Conservation (phyloP, 92 coral and sea anemone genomes). For the Micromussa lordhowensis region DNA sequence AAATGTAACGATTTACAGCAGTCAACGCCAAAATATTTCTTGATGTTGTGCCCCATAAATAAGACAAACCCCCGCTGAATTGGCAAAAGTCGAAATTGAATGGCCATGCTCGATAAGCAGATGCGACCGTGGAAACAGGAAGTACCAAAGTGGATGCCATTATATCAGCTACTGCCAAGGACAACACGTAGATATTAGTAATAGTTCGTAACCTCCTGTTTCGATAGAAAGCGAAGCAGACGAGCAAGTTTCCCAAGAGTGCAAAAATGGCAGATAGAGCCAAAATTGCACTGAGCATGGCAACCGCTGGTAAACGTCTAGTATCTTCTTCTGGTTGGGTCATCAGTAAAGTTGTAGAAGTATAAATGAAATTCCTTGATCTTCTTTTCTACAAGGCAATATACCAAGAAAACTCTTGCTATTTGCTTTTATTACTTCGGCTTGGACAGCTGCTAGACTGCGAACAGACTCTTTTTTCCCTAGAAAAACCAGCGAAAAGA, state of each 20-base stretch:
- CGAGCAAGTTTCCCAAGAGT: slow-evolving; percentile 7
- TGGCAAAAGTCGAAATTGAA: slow-evolving; percentile 1
- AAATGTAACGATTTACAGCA: background rate
- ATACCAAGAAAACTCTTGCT: too few species aligned
- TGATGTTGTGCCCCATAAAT: background rate
- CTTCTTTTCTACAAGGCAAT: too few species aligned
- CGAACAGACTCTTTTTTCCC: too few species aligned
- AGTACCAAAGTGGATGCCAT: background rate
- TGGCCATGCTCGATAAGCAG: background rate
- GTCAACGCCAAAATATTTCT: background rate
- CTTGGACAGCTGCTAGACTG: too few species aligned
- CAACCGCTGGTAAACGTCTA: background rate
- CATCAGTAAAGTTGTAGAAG: background rate
- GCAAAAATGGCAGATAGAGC: background rate
- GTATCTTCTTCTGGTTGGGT: background rate
- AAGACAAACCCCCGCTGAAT: background rate
- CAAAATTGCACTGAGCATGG: background rate
- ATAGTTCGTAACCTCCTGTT: slow-evolving; percentile 15
- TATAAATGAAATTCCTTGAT: too few species aligned
- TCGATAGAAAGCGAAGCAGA: slow-evolving; percentile 16
- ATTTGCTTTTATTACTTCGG: too few species aligned
- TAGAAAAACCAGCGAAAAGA: too few species aligned
- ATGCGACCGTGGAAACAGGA: background rate
- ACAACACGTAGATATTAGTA: background rate
- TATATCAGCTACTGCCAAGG: background rate